A percentile compares a stretch with the other conserved stretches of the same genome.
phyloP scores from a whole-genome alignment of 2,797 vertebrate species.

The Danio jaintianensis region DNA sequence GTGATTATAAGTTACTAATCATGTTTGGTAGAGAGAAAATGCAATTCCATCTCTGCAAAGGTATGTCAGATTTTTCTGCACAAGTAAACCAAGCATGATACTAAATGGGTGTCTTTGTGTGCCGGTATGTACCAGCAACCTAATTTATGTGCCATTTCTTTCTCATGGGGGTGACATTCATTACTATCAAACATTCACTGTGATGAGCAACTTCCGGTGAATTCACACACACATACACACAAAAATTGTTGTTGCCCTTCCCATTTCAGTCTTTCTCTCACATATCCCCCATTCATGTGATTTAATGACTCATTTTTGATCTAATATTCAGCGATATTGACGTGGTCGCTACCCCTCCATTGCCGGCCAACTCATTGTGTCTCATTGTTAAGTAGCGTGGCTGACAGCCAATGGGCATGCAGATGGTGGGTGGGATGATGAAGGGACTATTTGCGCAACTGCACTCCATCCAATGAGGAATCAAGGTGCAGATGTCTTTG shows the following conservation, averaged over 20 bases:
- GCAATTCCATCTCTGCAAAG: constrained; percentile 25
- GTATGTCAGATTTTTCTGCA: constrained; percentile 45
- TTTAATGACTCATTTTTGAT: constrained; percentile 53
- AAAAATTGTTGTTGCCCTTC: constrained; percentile 26
- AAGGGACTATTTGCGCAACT: constrained; percentile 54
- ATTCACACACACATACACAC: not conserved
- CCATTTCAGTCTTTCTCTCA: constrained; percentile 42
- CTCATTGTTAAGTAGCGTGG: constrained; percentile 66
- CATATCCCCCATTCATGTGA: constrained; percentile 46
- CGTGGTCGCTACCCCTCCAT: constrained; percentile 43
- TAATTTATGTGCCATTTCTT: constrained; percentile 44
- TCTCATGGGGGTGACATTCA: constrained; percentile 43
- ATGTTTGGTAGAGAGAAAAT: constrained; percentile 3
- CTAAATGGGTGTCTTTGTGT: constrained; percentile 47
- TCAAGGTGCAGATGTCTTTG: constrained; percentile 19
- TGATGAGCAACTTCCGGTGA: constrained; percentile 56
- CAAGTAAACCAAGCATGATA: not conserved
- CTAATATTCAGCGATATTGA: constrained; percentile 55
- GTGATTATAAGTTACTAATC: constrained; percentile 17
- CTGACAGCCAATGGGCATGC: constrained; percentile 65
- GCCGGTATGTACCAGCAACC: constrained; percentile 28
- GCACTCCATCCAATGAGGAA: constrained; percentile 31
- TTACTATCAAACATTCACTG: constrained; percentile 43
- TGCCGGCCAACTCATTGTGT: constrained; percentile 53
- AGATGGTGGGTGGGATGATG: constrained; percentile 61